Conservation (phyloP, 2,888 invertebrate genomes). For the Drosophila gaucha region DNA sequence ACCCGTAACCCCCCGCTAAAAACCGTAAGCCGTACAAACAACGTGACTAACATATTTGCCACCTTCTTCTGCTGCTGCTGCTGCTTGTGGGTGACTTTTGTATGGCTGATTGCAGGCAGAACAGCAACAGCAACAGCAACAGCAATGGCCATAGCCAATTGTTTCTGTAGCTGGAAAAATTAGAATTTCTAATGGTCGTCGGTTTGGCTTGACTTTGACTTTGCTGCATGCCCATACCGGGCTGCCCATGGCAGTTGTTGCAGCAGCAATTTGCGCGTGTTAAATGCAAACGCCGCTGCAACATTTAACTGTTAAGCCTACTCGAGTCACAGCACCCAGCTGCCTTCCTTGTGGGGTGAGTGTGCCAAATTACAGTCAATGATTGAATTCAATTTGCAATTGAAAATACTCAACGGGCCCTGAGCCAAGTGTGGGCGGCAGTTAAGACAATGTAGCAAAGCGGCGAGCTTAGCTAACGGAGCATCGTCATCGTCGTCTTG, state of each 20-base stretch:
- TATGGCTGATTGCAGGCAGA: slow-evolving; percentile 60
- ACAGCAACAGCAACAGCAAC: slow-evolving; percentile 4
- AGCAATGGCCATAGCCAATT: slow-evolving; percentile 28
- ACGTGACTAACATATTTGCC: slow-evolving; percentile 80
- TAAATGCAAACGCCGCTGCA: slow-evolving; percentile 72
- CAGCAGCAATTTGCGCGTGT: slow-evolving; percentile 76
- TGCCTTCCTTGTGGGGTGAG: slow-evolving; percentile 40
- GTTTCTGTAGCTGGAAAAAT: slow-evolving; percentile 55
- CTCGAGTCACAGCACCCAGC: slow-evolving; percentile 12
- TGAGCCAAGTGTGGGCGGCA: slow-evolving; percentile 30
- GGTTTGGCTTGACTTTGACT: slow-evolving; percentile 63
- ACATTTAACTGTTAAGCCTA: slow-evolving; percentile 75
- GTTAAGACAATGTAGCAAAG: slow-evolving; percentile 3
- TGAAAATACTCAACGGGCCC: slow-evolving; percentile 58
- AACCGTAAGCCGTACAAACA: slow-evolving; percentile 43
- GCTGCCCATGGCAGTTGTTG: slow-evolving; percentile 23
- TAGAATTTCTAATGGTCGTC: slow-evolving; percentile 75
- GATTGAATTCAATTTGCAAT: slow-evolving; percentile 81
- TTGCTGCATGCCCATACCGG: slow-evolving; percentile 46
- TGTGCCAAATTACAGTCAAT: slow-evolving; percentile 77
- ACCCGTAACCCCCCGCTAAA: too few species aligned
- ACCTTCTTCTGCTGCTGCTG: slow-evolving; percentile 68
- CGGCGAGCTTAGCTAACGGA: slow-evolving; percentile 22
- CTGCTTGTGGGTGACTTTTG: slow-evolving; percentile 72
- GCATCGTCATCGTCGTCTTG: slow-evolving; percentile 20